Evolutionary conservation across 2,888 invertebrate genomes (phyloP).

Genomic region (Perizoma affinitatum): DNA sequence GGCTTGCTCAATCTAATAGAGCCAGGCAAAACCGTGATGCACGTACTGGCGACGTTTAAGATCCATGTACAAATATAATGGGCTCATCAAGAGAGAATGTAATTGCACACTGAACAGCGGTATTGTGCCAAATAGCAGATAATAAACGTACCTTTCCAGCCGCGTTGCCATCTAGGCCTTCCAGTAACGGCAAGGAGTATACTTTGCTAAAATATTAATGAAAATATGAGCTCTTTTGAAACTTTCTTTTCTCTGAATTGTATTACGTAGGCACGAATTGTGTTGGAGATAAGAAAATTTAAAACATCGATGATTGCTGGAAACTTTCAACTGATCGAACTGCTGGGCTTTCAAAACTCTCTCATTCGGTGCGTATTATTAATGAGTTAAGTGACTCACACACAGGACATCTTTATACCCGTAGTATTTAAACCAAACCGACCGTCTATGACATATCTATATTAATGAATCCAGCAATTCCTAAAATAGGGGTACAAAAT

Average conservation of each 20-base stretch:
- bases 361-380: too few species aligned
- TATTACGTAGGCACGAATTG: neutral
- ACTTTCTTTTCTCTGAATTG: neutral
- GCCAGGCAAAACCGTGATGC: slow-evolving; percentile 39
- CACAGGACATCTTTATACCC: neutral
- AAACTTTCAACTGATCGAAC: too few species aligned
- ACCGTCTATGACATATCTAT: slow-evolving; percentile 39
- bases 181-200: slow-evolving; percentile 56
- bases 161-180: slow-evolving; percentile 67
- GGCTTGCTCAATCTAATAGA: slow-evolving; percentile 39
- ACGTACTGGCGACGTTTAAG: slow-evolving; percentile 43
- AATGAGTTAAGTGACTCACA: too few species aligned
- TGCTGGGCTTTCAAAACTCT: too few species aligned
- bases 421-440: slow-evolving; percentile 30
- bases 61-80: slow-evolving; percentile 51
- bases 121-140: slow-evolving; percentile 59
- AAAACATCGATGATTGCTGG: too few species aligned
- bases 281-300: neutral
- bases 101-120: slow-evolving; percentile 48
- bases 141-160: slow-evolving; percentile 65
- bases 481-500: slow-evolving; percentile 50
- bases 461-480: slow-evolving; percentile 45
- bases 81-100: slow-evolving; percentile 58
- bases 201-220: slow-evolving; percentile 48
- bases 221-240: slow-evolving; percentile 21